Conservation (phyloP, 2,797 vertebrate genomes). For the Dryobates pubescens region DNA sequence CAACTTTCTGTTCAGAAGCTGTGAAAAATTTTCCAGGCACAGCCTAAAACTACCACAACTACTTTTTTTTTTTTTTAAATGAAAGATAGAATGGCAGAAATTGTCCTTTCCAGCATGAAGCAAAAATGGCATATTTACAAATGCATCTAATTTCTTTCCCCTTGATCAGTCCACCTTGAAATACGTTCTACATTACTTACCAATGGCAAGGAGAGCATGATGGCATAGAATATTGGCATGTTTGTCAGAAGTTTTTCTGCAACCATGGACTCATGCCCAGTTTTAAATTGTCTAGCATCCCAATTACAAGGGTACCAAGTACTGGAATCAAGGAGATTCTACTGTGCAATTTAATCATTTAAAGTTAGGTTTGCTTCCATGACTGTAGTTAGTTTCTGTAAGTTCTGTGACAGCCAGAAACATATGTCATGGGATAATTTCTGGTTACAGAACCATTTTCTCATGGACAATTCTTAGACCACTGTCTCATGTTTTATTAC, state of each 20-base stretch:
- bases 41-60: no score
- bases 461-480: not conserved
- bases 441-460: not conserved
- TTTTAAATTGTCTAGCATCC: slow-evolving; percentile 41
- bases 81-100: not conserved
- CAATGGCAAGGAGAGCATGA: not conserved
- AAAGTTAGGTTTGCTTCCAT: slow-evolving; percentile 48
- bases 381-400: not conserved
- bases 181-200: not conserved
- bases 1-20: no score
- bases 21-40: no score
- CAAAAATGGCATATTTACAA: not conserved
- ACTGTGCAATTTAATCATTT: not conserved
- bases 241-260: not conserved
- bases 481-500: not conserved
- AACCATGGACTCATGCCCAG: slow-evolving; percentile 41
- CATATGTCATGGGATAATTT: not conserved
- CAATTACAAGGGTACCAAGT: slow-evolving; percentile 22
- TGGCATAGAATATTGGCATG: not conserved
- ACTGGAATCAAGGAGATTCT: slow-evolving; percentile 42
- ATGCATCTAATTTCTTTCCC: not conserved
- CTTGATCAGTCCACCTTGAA: slow-evolving; percentile 22
- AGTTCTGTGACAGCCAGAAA: slow-evolving; percentile 36
- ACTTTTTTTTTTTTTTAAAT: not conserved
- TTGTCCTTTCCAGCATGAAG: not conserved